Evolutionary conservation across 2,797 vertebrate species (phyloP).

Genomic region (Psittacula derbiana): DNA sequence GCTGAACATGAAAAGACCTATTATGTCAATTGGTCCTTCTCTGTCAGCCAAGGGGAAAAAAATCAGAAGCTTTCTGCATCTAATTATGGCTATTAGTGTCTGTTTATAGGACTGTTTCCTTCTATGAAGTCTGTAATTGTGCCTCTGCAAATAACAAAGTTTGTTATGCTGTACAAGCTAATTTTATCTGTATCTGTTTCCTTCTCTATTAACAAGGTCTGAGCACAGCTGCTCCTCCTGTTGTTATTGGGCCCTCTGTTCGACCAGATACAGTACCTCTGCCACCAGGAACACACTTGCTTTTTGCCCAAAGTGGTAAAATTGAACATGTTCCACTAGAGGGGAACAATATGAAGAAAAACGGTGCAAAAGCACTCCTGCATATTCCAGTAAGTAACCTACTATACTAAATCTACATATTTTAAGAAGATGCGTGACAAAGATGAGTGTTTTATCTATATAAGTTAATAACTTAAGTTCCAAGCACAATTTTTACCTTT

Average conservation of each 20-base stretch:
- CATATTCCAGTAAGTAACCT: constrained; percentile 84
- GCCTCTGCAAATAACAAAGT: not conserved
- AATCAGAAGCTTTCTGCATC: not conserved
- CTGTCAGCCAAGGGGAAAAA: not conserved
- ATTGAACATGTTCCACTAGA: constrained; percentile 88
- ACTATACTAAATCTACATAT: not conserved
- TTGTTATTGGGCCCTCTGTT: constrained; percentile 78
- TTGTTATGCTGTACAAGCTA: not conserved
- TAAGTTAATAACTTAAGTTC: not conserved
- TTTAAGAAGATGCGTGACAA: not conserved
- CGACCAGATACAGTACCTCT: constrained; percentile 82
- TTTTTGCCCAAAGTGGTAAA: constrained; percentile 89
- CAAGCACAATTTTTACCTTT: not conserved
- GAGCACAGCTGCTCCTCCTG: constrained; percentile 74
- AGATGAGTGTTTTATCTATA: not conserved
- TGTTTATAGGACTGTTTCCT: not conserved
- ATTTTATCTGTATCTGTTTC: constrained; percentile 1
- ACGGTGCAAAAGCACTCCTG: constrained; percentile 81
- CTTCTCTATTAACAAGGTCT: constrained; percentile 75
- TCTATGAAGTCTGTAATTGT: not conserved
- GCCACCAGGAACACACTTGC: constrained; percentile 85
- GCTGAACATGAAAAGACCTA: not conserved
- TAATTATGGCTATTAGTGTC: constrained; percentile 1
- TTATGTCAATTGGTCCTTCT: not conserved
- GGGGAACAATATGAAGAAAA: constrained; percentile 84